Percentiles rank a stretch among this genome's conserved stretches.
phyloP scores from a whole-genome alignment of 2,797 vertebrate genomes.

The Gephyroberyx darwinii region DNA sequence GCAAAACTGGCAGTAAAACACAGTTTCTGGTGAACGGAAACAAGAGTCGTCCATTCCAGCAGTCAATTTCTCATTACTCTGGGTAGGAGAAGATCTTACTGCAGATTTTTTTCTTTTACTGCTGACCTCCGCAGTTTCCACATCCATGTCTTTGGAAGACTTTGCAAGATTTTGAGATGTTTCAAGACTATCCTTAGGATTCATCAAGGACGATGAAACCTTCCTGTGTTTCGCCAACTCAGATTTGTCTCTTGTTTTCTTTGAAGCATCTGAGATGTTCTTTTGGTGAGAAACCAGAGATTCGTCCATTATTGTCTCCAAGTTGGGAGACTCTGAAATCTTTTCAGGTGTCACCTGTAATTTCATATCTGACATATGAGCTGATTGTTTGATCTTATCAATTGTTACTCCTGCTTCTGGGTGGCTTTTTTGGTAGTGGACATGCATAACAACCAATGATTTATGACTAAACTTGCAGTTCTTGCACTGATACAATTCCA shows the following conservation, averaged over 20 bases:
- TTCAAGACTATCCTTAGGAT: neutral
- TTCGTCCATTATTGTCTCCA: neutral
- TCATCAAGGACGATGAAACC: neutral
- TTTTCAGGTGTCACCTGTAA: slow-evolving; percentile 69
- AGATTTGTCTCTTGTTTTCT: neutral
- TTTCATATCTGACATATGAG: slow-evolving; percentile 71
- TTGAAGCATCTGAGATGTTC: neutral
- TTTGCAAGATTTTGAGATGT: slow-evolving; percentile 43
- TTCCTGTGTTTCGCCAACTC: neutral
- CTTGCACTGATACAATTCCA: slow-evolving; percentile 86
- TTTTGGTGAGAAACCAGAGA: neutral
- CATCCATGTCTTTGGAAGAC: slow-evolving; percentile 62
- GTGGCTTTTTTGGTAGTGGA: slow-evolving; percentile 92
- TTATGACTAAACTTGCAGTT: slow-evolving; percentile 89
- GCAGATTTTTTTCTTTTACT: slow-evolving; percentile 69
- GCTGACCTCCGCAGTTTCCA: slow-evolving; percentile 73
- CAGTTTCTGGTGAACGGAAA: neutral
- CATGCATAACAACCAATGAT: slow-evolving; percentile 89
- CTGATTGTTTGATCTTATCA: slow-evolving; percentile 87
- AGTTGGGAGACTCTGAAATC: slow-evolving; percentile 17
- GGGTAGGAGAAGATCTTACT: neutral
- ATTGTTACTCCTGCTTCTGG: slow-evolving; percentile 88
- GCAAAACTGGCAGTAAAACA: slow-evolving; percentile 65
- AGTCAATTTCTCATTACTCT: slow-evolving; percentile 66
- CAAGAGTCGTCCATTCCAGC: neutral